Evolutionary conservation across 2,113 vertebrate species (phyloP), one percentile per base, ranked within the genome.

Genomic region (Ramphastos sulfuratus): DNA sequence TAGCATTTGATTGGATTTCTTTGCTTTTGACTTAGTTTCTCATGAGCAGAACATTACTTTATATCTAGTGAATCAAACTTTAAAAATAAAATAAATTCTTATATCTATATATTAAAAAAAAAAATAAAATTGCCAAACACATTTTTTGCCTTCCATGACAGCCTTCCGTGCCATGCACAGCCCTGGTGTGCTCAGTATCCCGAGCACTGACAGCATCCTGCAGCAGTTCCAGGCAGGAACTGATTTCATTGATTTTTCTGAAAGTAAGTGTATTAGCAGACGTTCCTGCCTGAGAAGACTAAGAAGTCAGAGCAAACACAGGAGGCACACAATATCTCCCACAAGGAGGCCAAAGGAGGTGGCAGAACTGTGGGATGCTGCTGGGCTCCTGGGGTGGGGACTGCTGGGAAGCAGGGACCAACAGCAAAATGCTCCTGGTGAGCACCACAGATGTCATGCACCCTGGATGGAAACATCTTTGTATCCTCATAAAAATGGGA

Each of bases 171-270:
- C 8, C 35, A 63, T 23, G 58, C 0, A 0, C 35, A 81, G 73
- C 60, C 30, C 28, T 65, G 24, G 60, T 65, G 12, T 17, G 24
- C 20, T 12, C 11, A 2, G 5, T 1, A 7, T 66, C 50, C 76
- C 46, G 58, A 33, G 72, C 0, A 0, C 50, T 28, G 74, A 61
- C 3, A 4, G 69, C 20, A 46, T 39, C 31, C 76, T 85, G 67
- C 33, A 73, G 91, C 75, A 52, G 30, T 35, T 80, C n/a, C 55
- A 33, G 33, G 55, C 48, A 69, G 74, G 33, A 70, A 55, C n/a
- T 2, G 33, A 75, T 42, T 89, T 75, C 78, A 91, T 69, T 27
- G 44, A 17, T 82, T 92, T 93, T 93, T 80, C 76, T 7, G 21
- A 61, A 55, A 42, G 37, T 46, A 61, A 79, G 18, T n/a, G 48